Conservation (phyloP, 2,797 vertebrate genomes). For the Lepilemur ruficaudatus region DNA sequence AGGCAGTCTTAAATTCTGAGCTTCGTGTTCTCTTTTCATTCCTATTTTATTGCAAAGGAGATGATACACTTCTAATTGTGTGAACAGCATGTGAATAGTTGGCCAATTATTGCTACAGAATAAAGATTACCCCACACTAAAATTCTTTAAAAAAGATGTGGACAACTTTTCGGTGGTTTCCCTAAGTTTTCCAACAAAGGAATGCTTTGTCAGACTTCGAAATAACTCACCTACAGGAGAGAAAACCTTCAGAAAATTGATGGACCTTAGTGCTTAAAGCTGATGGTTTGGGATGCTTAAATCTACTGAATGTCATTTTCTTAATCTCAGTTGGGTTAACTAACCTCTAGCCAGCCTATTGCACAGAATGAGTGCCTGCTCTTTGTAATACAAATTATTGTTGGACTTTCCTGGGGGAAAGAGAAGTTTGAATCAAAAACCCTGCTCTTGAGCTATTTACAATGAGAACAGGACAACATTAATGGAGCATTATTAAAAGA, state of each 20-base stretch:
- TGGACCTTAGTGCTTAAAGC: background rate
- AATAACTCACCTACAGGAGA: background rate
- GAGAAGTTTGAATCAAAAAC: background rate
- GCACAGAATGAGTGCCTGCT: background rate
- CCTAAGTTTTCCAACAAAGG: background rate
- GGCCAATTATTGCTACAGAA: background rate
- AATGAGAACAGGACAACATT: background rate
- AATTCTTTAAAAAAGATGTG: background rate
- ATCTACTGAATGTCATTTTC: background rate
- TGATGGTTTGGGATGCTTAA: background rate
- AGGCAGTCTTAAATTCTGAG: background rate
- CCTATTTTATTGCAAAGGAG: conserved; percentile 7
- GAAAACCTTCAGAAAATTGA: background rate
- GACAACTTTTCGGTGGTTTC: background rate
- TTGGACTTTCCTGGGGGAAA: background rate
- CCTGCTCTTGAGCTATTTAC: background rate
- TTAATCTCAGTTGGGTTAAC: background rate
- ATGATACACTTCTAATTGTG: background rate
- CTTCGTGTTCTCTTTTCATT: background rate
- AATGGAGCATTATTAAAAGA: background rate
- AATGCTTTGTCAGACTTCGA: background rate
- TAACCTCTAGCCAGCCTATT: background rate
- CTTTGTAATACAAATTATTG: background rate
- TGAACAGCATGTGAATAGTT: background rate
- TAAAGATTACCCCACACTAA: background rate